These are phyloP conservation scores for Ibidorhyncha struthersii DNA, from an alignment of 2,113 vertebrate species.

Conservation along the genomic window DNA sequence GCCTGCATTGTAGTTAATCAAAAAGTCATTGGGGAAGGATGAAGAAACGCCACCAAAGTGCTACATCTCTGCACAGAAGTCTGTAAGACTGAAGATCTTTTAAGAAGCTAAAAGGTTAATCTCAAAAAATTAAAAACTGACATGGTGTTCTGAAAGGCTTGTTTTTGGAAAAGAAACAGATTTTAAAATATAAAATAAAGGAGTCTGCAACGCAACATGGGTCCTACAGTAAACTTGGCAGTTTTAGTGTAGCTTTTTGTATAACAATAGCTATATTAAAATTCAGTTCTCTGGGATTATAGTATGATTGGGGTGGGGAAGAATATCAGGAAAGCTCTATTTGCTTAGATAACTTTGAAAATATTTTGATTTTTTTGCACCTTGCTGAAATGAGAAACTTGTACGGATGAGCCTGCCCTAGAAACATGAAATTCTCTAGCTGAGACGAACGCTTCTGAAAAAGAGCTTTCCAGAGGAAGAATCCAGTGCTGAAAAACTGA, in stretches of 20 bases:
- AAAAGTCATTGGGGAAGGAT: neutral
- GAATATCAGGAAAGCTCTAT: neutral
- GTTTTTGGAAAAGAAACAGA: neutral
- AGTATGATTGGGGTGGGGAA: neutral
- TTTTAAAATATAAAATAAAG: neutral
- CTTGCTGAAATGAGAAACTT: neutral
- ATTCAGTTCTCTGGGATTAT: neutral
- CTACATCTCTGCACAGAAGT: neutral
- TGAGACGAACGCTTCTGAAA: neutral
- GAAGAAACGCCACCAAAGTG: neutral
- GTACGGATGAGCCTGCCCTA: neutral
- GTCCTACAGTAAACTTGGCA: neutral
- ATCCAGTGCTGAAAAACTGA: neutral
- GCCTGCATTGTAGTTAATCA: rapidly evolving
- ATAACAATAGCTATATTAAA: neutral
- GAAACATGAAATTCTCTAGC: neutral
- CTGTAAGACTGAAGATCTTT: rapidly evolving
- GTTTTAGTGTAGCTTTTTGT: neutral
- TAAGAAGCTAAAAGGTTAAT: neutral
- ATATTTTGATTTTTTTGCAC: neutral
- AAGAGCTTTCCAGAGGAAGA: neutral
- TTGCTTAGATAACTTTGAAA: neutral
- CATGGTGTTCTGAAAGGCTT: neutral
- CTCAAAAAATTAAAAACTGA: neutral
- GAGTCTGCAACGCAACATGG: neutral